Base-by-base conservation (phyloP, 1,140 invertebrate species). In the Pogonus chalceus region DNA sequence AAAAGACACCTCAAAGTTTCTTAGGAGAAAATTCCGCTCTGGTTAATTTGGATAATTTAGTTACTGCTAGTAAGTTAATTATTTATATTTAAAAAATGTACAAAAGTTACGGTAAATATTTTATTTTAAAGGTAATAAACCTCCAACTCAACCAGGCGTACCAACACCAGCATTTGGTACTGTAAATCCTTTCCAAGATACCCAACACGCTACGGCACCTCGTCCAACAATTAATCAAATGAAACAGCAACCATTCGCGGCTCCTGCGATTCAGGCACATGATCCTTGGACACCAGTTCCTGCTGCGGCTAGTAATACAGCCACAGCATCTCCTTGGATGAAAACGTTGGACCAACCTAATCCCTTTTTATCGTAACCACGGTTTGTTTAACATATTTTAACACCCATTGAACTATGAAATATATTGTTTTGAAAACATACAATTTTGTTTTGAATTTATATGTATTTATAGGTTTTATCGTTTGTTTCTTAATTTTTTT, bases 41-140 rank as follows among this genome's bases (percentile, higher is more conserved):
- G 55, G 93, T 96, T 37, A 96, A 96, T 79, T 78, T 97, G 64
- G 93, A 97, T 73, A 92, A 95, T 74, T 79, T 97, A 64, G 87
- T 96, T 55, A 90, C 88, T 18, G 56, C 61, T 48, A 61, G 59
- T 58, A 56, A 61, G 63, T 66, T 35, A 31, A 31, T 31, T 35
- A 12, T 12, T 31, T 51, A 7, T 9, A 53, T 53, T 53, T 22
- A 16, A 51, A 18, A 24, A 24, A 10, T 20, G 12, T n/a, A 20
- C 20, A 49, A 49, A 49, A 14, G 4, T n/a, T 4, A 49, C 22
- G 9, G 9, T 20, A 49, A 48, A 14, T 9, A n/a, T 12, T 39
- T 51, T 18, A 18, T n/a, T 4, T 51, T 49, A 10, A 23, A 64
- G 66, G 57, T 58, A 69, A 69, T 1, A 47, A 53, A 12, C 14